Conservation (phyloP, 2,797 vertebrate species). For the Amblyopsis hoosieri region DNA sequence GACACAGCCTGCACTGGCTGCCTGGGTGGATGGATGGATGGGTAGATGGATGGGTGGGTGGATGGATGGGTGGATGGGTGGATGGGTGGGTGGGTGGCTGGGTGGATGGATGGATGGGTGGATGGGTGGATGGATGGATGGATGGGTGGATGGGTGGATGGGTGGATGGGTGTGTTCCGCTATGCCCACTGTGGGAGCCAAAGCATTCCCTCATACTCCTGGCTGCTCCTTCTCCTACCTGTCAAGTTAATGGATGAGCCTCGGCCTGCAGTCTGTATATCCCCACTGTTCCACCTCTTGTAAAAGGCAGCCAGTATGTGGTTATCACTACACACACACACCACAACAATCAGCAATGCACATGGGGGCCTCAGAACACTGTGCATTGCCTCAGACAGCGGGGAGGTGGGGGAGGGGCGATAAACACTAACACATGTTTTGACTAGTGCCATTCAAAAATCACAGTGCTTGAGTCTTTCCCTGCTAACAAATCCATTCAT, state of each 20-base stretch:
- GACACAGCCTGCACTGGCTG: background rate
- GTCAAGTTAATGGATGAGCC: constrained; percentile 77
- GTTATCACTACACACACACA: constrained; percentile 59
- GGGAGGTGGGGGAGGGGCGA: constrained; percentile 20
- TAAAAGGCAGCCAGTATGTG: constrained; percentile 65
- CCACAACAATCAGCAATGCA: constrained; percentile 51
- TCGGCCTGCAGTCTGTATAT: constrained; percentile 72
- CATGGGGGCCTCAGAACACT: constrained; percentile 23
- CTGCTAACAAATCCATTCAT: constrained; percentile 1
- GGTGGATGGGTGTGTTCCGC: background rate
- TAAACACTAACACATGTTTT: constrained; percentile 43
- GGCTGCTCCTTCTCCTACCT: constrained; percentile 67
- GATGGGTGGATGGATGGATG: too few species aligned
- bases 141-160: too few species aligned
- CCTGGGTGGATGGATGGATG: too few species aligned
- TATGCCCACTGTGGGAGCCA: constrained; percentile 58
- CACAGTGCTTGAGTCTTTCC: background rate
- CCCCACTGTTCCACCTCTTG: constrained; percentile 70
- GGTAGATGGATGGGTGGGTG: too few species aligned
- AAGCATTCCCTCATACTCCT: constrained; percentile 74
- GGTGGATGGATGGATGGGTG: too few species aligned
- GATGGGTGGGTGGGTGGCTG: too few species aligned
- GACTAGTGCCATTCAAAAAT: constrained; percentile 25
- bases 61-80: too few species aligned
- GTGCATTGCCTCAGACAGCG: too few species aligned